Conservation (phyloP, 2,888 invertebrate genomes). For the Neria commutata region DNA sequence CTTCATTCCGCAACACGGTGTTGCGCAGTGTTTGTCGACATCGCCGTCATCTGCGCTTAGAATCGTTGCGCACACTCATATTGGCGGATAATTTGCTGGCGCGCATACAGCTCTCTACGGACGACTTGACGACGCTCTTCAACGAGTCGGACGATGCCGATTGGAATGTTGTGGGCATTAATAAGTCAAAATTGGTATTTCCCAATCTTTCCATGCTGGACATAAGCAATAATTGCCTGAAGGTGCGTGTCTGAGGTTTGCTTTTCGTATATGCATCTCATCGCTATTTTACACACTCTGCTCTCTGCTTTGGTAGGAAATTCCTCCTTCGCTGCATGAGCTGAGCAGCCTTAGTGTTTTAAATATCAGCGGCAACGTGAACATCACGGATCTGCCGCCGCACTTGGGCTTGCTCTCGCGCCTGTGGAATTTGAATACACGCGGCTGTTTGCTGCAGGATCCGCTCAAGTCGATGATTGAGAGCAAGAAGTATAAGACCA, state of each 20-base stretch:
- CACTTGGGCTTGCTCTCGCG: constrained; percentile 92
- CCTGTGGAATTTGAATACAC: constrained; percentile 95
- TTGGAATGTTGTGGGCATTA: constrained; percentile 66
- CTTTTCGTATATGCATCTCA: background rate
- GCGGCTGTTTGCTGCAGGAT: constrained; percentile 86
- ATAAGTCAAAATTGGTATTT: constrained; percentile 78
- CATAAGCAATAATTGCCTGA: constrained; percentile 84
- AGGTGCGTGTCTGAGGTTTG: constrained; percentile 44
- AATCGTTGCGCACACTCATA: constrained; percentile 64
- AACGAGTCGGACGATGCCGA: constrained; percentile 69
- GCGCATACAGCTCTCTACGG: constrained; percentile 79
- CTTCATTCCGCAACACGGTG: constrained; percentile 72
- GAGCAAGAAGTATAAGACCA: constrained; percentile 91
- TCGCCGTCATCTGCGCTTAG: constrained; percentile 79
- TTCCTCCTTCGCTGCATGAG: constrained; percentile 85
- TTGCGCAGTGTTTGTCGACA: constrained; percentile 84
- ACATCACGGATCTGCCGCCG: constrained; percentile 87
- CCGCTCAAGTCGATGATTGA: constrained; percentile 90
- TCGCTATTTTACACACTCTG: background rate
- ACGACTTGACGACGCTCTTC: constrained; percentile 74
- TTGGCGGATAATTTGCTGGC: constrained; percentile 85
- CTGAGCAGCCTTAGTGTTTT: constrained; percentile 89
- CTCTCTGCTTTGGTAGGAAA: constrained; percentile 62
- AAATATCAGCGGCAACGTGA: constrained; percentile 77
- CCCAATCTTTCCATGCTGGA: constrained; percentile 95